A percentile compares a stretch with the other conserved stretches of the same genome.
Evolutionary conservation across 2,888 invertebrate genomes (phyloP).

Genomic region (Adelphocoris suturalis): DNA sequence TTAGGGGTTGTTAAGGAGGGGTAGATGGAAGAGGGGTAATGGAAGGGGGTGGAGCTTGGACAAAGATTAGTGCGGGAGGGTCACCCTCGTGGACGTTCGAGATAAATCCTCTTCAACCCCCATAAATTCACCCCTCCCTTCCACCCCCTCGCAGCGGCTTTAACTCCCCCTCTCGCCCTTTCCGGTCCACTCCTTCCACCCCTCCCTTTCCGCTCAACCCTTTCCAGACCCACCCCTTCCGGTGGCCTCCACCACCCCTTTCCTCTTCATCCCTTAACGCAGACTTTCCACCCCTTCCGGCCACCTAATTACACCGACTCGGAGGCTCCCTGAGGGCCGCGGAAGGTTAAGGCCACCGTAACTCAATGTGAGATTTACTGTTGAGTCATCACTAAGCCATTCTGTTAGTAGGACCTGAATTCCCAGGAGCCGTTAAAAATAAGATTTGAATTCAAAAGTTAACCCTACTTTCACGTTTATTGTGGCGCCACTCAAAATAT

Average conservation of each 20-base stretch:
- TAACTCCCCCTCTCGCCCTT: constrained; percentile 4
- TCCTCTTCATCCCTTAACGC: not conserved
- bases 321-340: not conserved
- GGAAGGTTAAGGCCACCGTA: constrained; percentile 54
- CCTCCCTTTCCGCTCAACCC: not conserved
- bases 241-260: not conserved
- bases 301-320: constrained; percentile 56
- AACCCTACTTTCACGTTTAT: not conserved
- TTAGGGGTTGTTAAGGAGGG: constrained; percentile 21
- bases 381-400: constrained; percentile 15
- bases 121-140: constrained; percentile 23
- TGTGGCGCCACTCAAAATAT: too few relatives aligned
- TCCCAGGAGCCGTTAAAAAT: not conserved
- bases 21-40: not conserved
- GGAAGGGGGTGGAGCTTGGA: constrained; percentile 41
- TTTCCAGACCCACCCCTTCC: not conserved
- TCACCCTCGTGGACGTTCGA: constrained; percentile 69
- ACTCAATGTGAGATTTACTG: constrained; percentile 37
- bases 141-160: not conserved
- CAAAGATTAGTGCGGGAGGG: constrained; percentile 63
- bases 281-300: constrained; percentile 34
- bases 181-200: not conserved
- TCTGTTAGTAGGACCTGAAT: not conserved
- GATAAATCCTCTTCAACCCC: constrained; percentile 68
- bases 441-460: not conserved